phyloP scores from a whole-genome alignment of 2,113 vertebrate genomes.

The Cyprinodon variegatus region DNA sequence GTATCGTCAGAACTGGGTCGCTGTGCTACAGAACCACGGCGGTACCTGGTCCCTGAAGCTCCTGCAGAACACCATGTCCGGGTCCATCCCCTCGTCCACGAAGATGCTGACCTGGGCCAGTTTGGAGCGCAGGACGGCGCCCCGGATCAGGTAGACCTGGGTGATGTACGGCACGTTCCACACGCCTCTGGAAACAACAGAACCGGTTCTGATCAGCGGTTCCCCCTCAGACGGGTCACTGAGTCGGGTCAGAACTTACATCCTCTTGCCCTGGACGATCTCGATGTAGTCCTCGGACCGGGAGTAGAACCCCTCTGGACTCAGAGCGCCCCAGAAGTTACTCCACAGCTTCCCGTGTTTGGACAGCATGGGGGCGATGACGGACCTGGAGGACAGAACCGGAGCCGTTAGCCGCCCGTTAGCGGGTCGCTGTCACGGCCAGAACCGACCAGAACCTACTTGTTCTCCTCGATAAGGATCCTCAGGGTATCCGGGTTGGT shows the following conservation, averaged over 20 bases:
- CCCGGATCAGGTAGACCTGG: constrained; percentile 67
- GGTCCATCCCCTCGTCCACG: constrained; percentile 50
- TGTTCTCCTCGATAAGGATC: constrained; percentile 70
- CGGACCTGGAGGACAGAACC: constrained; percentile 36
- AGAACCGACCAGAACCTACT: constrained; percentile 30
- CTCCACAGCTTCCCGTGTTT: constrained; percentile 73
- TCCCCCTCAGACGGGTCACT: background rate
- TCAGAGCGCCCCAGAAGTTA: constrained; percentile 75
- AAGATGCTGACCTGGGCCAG: constrained; percentile 57
- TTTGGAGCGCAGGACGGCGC: constrained; percentile 53
- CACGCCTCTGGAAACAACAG: constrained; percentile 45
- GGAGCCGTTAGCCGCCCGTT: no score
- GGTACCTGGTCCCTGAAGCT: constrained; percentile 66
- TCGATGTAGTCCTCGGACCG: constrained; percentile 75
- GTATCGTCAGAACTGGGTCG: constrained; percentile 33
- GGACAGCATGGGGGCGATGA: constrained; percentile 66
- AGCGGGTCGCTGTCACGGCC: no score
- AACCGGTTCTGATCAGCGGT: no score
- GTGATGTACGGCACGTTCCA: constrained; percentile 74
- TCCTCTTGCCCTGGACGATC: constrained; percentile 71
- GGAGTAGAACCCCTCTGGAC: constrained; percentile 70
- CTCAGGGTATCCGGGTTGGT: constrained; percentile 57
- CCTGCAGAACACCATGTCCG: constrained; percentile 72
- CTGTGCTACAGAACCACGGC: background rate
- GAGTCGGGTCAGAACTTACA: constrained; percentile 29